Evolutionary conservation across 2,888 invertebrate genomes (phyloP).

Genomic region (Diachrysia chrysitis): DNA sequence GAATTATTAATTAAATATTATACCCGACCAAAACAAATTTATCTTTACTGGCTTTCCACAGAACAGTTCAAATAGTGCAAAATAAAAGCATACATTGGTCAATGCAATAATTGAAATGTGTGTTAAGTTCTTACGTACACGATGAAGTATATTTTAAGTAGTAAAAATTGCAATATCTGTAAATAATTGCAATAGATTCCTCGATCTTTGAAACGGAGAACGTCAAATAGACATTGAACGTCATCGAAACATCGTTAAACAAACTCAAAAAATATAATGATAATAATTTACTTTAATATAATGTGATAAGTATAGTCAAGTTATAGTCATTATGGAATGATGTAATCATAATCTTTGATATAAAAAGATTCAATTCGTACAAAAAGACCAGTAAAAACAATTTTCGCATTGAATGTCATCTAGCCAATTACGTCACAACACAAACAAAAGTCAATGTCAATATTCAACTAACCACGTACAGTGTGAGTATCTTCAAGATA

Average conservation of each 20-base stretch:
- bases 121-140: not conserved
- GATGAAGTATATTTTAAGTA: not conserved
- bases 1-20: too few species aligned
- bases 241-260: not conserved
- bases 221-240: not conserved
- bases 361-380: not conserved
- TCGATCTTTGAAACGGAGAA: not conserved
- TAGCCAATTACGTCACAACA: conserved; percentile 1
- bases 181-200: not conserved
- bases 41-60: not conserved
- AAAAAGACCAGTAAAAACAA: not conserved
- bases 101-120: not conserved
- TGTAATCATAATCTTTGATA: not conserved
- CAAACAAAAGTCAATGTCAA: too few species aligned
- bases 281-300: not conserved
- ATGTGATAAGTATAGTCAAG: not conserved
- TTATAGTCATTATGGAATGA: not conserved
- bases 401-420: not conserved
- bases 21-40: not conserved
- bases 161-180: not conserved
- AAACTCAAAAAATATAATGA: not conserved
- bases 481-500: not conserved
- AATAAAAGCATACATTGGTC: not conserved
- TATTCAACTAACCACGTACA: not conserved
- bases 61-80: too few species aligned